These are phyloP conservation scores for Eremobia ochroleuca DNA, from an alignment of 2,888 invertebrate genomes.

Conservation along the genomic window DNA sequence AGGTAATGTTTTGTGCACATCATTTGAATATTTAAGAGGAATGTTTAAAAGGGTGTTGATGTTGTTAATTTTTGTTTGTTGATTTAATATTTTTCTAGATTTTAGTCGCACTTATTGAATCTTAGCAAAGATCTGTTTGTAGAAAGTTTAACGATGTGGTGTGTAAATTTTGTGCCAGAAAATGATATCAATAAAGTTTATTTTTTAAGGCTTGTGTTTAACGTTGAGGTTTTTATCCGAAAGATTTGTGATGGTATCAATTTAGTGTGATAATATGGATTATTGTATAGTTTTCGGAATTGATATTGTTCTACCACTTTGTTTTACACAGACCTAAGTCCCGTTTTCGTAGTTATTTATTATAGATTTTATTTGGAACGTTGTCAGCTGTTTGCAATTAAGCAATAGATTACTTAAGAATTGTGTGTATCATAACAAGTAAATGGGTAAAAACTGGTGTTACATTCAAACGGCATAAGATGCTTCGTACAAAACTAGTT, in stretches of 20 bases:
- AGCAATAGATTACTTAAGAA: slow-evolving; percentile 45
- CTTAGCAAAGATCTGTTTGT: slow-evolving; percentile 80
- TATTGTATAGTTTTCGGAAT: slow-evolving; percentile 5
- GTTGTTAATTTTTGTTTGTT: slow-evolving; percentile 67
- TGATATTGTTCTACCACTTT: slow-evolving; percentile 23
- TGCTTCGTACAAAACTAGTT: slow-evolving; percentile 3
- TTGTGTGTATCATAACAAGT: slow-evolving; percentile 28
- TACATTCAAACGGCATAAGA: slow-evolving; percentile 28
- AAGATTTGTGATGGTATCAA: slow-evolving; percentile 22
- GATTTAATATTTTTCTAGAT: slow-evolving; percentile 61
- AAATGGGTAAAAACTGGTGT: slow-evolving; percentile 22
- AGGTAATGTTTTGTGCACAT: slow-evolving; percentile 45
- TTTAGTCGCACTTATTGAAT: slow-evolving; percentile 78
- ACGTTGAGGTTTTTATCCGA: slow-evolving; percentile 11
- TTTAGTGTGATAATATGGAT: slow-evolving; percentile 42
- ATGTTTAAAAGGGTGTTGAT: slow-evolving; percentile 54
- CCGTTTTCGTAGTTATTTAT: slow-evolving; percentile 64
- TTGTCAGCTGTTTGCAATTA: slow-evolving; percentile 57
- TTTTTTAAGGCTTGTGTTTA: slow-evolving; percentile 46
- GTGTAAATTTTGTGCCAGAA: slow-evolving; percentile 71
- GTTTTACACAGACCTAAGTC: slow-evolving; percentile 33
- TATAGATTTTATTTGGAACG: slow-evolving; percentile 64
- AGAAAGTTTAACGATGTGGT: slow-evolving; percentile 58
- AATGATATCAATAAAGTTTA: slow-evolving; percentile 52
- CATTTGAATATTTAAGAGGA: slow-evolving; percentile 51